These are phyloP conservation scores for Sitophilus oryzae DNA, from an alignment of 1,140 invertebrate genomes.

Conservation along the genomic window DNA sequence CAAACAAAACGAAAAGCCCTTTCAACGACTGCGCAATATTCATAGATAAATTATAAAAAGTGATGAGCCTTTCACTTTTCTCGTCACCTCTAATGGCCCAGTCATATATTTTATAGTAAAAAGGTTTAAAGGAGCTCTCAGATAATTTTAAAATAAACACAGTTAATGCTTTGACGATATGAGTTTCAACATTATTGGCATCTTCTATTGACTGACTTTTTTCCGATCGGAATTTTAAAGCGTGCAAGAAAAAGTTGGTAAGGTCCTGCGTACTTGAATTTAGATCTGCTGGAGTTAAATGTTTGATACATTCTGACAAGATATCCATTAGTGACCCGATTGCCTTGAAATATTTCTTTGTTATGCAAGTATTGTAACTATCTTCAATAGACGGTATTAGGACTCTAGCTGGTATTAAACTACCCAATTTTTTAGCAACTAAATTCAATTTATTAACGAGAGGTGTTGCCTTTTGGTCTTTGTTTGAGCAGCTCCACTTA, in stretches of 20 bases:
- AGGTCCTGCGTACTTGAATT: conserved; percentile 58
- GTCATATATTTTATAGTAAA: conserved; percentile 80
- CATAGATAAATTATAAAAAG: conserved; percentile 60
- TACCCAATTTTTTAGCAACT: conserved; percentile 63
- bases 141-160: conserved; percentile 79
- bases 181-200: conserved; percentile 56
- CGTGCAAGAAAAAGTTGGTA: conserved; percentile 66
- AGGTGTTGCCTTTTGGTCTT: conserved; percentile 50
- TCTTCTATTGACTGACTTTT: conserved; percentile 41
- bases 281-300: conserved; percentile 54
- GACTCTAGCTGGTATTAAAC: conserved; percentile 63
- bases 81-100: conserved; percentile 64
- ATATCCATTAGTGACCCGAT: conserved; percentile 68
- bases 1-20: conserved; percentile 84
- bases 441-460: conserved; percentile 53
- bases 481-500: conserved; percentile 43
- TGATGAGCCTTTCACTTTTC: conserved; percentile 53
- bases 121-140: conserved; percentile 77
- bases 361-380: conserved; percentile 58
- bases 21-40: conserved; percentile 76
- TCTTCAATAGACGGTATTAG: conserved; percentile 68
- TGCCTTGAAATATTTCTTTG: conserved; percentile 53
- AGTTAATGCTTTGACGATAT: conserved; percentile 67
- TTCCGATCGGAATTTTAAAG: conserved; percentile 63
- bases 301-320: conserved; percentile 61